These are phyloP conservation scores for Spinus olivaceus DNA, from an alignment of 2,797 vertebrate genomes.

Conservation along the genomic window DNA sequence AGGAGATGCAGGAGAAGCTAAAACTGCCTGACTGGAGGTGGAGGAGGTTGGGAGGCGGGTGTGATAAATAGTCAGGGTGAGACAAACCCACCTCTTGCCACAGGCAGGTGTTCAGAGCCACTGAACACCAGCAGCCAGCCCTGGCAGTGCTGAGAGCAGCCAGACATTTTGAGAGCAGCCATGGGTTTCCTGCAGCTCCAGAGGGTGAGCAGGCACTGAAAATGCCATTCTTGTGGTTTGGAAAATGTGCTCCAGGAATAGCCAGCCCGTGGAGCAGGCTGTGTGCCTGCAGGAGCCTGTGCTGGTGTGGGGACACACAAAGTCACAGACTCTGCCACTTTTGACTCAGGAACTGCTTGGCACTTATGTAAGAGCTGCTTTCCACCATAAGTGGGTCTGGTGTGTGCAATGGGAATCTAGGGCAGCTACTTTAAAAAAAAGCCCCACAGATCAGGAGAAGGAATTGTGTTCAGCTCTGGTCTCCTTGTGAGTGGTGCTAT, in stretches of 20 bases:
- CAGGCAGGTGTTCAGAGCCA: neutral
- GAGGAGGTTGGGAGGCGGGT: neutral
- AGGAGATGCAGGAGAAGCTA: neutral
- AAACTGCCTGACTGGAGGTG: neutral
- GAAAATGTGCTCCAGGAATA: neutral
- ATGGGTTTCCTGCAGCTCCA: neutral
- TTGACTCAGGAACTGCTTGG: neutral
- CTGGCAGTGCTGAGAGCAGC: neutral
- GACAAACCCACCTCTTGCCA: neutral
- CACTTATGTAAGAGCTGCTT: neutral
- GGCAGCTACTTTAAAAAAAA: slow-evolving; percentile 10
- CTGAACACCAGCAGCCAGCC: neutral
- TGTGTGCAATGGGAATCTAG: slow-evolving; percentile 2
- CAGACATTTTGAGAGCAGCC: neutral
- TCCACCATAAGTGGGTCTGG: neutral
- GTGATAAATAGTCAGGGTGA: slow-evolving; percentile 9
- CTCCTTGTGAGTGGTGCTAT: neutral
- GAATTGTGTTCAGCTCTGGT: neutral
- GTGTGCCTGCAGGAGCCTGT: neutral
- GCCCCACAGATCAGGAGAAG: neutral
- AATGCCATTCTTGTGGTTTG: neutral
- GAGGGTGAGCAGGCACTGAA: neutral
- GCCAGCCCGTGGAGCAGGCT: neutral
- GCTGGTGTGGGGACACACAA: neutral
- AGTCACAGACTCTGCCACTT: neutral